A percentile compares a stretch with the other conserved stretches of the same genome.
Conservation (phyloP, 2,113 vertebrate genomes). For the Entomyzon cyanotis region DNA sequence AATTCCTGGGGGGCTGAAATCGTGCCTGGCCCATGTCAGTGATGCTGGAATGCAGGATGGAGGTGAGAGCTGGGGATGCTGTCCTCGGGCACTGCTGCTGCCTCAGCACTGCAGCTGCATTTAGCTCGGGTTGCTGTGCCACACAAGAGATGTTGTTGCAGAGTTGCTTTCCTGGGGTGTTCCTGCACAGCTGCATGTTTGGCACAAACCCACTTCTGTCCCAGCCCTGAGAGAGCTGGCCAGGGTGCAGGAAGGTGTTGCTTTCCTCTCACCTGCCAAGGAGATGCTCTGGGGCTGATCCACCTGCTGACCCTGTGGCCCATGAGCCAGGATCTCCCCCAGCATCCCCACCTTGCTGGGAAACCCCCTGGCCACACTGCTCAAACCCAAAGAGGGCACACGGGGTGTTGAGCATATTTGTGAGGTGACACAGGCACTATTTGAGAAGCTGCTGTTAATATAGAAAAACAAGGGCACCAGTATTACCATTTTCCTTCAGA, state of each 20-base stretch:
- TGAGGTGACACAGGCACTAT: not conserved
- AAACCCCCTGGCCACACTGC: not conserved
- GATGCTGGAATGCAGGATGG: not conserved
- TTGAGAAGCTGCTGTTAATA: not conserved
- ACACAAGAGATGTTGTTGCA: not conserved
- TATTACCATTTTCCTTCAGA: not conserved
- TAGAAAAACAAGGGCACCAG: not conserved
- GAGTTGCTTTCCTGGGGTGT: not conserved
- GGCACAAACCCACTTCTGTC: not conserved
- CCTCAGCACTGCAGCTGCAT: not conserved
- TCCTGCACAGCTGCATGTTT: not conserved
- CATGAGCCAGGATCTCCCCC: fast-evolving
- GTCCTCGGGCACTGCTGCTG: not conserved
- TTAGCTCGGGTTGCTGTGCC: not conserved
- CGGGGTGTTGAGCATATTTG: fast-evolving
- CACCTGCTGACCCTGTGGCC: not conserved
- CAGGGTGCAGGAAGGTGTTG: not conserved
- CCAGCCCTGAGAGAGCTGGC: not conserved
- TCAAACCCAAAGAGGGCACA: not conserved
- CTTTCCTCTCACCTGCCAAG: not conserved
- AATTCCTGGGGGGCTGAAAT: not conserved
- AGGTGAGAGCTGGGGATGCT: not conserved
- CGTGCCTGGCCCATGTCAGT: not conserved
- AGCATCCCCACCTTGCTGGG: not conserved
- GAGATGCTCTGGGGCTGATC: not conserved